Evolutionary conservation across 35 echinoderm and acorn worm genomes (phyloP).

Genomic region (Patiria miniata): DNA sequence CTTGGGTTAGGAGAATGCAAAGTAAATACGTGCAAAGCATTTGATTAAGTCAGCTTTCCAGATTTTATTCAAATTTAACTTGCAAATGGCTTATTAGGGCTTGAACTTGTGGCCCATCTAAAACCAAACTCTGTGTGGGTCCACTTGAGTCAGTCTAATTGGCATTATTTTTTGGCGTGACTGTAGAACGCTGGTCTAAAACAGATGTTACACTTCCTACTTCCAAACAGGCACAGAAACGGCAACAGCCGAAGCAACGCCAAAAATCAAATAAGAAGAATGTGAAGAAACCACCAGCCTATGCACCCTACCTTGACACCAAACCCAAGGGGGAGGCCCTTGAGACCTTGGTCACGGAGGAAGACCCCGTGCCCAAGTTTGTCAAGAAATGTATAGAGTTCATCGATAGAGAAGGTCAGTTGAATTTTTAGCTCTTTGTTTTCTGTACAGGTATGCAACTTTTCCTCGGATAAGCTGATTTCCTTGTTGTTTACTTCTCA

Average conservation of each 20-base stretch:
- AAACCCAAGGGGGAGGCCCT: constrained; percentile 30
- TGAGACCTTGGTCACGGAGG: constrained; percentile 41
- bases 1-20: no score
- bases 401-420: constrained; percentile 79
- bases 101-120: no score
- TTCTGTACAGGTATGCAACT: neutral
- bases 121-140: no score
- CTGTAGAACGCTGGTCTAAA: no score
- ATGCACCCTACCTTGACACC: neutral
- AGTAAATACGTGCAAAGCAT: no score
- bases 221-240: neutral
- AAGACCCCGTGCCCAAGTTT: constrained; percentile 66
- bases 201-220: neutral
- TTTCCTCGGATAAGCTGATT: no score
- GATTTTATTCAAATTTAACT: no score
- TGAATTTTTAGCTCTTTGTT: neutral
- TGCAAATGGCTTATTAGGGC: no score
- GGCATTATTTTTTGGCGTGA: no score
- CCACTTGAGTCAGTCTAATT: no score
- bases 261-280: constrained; percentile 26
- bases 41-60: no score
- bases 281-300: neutral
- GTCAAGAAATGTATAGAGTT: constrained; percentile 72
- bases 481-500: no score
- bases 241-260: neutral